A percentile compares a stretch with the other conserved stretches of the same genome.
Evolutionary conservation across 2,113 vertebrate genomes (phyloP).

Genomic region (Poicephalus meyeri): DNA sequence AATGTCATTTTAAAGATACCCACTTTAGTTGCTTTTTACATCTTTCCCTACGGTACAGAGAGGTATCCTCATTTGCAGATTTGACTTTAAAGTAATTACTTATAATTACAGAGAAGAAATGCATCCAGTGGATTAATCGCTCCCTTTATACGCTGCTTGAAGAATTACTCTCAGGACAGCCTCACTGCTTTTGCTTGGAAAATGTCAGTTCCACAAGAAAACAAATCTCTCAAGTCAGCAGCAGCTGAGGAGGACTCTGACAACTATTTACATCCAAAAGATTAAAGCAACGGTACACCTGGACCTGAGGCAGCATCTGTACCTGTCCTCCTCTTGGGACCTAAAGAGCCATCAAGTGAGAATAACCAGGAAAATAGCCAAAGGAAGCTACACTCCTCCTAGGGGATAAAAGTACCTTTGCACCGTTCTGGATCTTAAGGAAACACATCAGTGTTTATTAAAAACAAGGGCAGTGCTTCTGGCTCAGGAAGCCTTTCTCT

Average conservation of each 20-base stretch:
- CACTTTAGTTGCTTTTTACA: constrained; percentile 34
- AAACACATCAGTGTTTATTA: background rate
- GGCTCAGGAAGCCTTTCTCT: background rate
- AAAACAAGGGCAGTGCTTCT: background rate
- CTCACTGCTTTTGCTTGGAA: background rate
- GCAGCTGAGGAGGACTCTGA: background rate
- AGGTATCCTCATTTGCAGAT: constrained; percentile 51
- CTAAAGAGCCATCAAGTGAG: background rate
- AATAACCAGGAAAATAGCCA: background rate
- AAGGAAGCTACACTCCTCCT: background rate
- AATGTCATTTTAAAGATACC: constrained; percentile 7
- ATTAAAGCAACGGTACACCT: constrained; percentile 5
- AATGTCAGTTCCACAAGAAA: constrained; percentile 22
- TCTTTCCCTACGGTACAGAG: background rate
- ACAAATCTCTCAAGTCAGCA: constrained; percentile 4
- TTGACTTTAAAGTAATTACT: constrained; percentile 55
- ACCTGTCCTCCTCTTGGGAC: background rate
- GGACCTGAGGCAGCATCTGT: background rate
- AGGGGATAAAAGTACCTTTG: background rate
- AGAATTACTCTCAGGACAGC: constrained; percentile 38
- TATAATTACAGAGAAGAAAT: constrained; percentile 36
- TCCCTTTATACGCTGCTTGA: background rate
- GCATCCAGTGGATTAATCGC: constrained; percentile 51
- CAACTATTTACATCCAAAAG: constrained; percentile 1
- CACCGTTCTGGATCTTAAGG: background rate